Evolutionary conservation across 2,888 invertebrate genomes (phyloP).

Genomic region (Linnaemya tessellans): DNA sequence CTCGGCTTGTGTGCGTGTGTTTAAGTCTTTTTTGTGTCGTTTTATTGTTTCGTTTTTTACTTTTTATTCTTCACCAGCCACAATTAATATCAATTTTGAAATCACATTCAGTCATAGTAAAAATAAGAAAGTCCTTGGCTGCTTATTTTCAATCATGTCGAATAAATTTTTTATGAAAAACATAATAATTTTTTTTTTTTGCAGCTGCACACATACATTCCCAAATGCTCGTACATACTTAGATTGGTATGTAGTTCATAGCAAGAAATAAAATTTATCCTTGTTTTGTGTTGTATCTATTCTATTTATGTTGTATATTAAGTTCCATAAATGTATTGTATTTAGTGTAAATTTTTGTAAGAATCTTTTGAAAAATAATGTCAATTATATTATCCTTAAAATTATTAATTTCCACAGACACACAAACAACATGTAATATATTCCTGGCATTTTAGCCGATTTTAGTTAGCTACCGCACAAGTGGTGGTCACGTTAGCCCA

Average conservation of each 20-base stretch:
- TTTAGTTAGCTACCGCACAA: conserved; percentile 39
- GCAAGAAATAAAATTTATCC: neutral
- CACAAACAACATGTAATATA: neutral
- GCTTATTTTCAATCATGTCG: conserved; percentile 10
- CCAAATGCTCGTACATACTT: neutral
- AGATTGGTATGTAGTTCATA: neutral
- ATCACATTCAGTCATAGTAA: conserved; percentile 9
- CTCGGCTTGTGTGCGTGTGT: neutral
- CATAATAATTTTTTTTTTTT: neutral
- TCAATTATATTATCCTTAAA: conserved; percentile 50
- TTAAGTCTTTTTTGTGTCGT: neutral
- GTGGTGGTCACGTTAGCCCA: conserved; percentile 63
- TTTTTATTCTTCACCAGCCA: neutral
- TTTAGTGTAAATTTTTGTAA: neutral
- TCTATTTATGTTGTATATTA: neutral
- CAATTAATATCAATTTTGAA: conserved; percentile 29
- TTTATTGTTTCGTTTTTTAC: neutral
- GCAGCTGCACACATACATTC: neutral
- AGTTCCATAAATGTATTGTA: neutral
- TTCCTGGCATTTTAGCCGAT: conserved; percentile 32
- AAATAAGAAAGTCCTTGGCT: conserved; percentile 54
- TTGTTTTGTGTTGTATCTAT: neutral
- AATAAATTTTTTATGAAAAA: conserved; percentile 12
- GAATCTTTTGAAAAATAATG: neutral
- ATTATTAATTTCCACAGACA: neutral